Evolutionary conservation across 1,140 invertebrate genomes (phyloP), one percentile per base, ranked within the genome.

Genomic region (Conus betulinus): DNA sequence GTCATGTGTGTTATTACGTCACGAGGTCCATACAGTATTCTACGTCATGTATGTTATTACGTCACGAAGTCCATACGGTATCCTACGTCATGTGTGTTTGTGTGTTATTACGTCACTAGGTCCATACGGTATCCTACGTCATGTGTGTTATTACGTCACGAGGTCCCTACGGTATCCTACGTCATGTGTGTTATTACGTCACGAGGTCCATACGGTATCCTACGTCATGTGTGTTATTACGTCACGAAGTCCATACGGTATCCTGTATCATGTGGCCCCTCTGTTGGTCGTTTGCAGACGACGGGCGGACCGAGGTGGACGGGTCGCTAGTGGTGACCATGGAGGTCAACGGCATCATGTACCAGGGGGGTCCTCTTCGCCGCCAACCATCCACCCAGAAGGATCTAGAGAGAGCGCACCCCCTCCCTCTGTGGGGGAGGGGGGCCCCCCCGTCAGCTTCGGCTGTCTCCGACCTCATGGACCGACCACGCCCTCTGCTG

Each of bases 271-370:
- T 39, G 39, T 89, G 91, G 39, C 39, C 39, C 39, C 39, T 39
- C 39, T 39, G 39, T 39, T 39, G 39, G 39, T 39, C 39, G 39
- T 39, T 93, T 94, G 25, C 94, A 96, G 96, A 96, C 85, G 96
- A 96, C 91, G 95, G 96, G 15, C 92, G 96, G 82, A 94, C 95
- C 89, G 97, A 97, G 89, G 97, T 97, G 5, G 98, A 98, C 92
- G 97, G 97, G 93, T 98, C 98, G 25, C 95, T 99, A 76, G 97
- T 98, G 57, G 98, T 99, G 7, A 98, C 97, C 91, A 98, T 99
- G 97, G 98, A 99, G 95, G 96, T 99, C 74, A 99, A 99, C 94
- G 99, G 99, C 63, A 97, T 95, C 71, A 95, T 95, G 93, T 96
- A 96, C 90, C 96, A 96, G 90, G 96, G 96, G 96, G 15, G 95